Conservation (phyloP, 1,140 invertebrate genomes). For the Brachionus rotundiformis region DNA sequence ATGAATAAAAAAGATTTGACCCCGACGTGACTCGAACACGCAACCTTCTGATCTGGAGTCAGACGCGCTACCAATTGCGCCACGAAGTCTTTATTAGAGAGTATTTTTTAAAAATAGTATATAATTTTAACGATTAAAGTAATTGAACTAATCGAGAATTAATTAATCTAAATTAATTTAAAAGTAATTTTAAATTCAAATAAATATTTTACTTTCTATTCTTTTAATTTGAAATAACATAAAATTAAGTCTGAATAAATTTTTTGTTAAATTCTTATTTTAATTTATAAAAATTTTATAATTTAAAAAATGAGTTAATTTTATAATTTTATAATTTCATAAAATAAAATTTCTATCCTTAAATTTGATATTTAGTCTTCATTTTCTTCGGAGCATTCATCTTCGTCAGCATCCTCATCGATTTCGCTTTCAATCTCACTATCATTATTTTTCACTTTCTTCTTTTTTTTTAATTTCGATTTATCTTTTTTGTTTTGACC, state of each 20-base stretch:
- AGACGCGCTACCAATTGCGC: slow-evolving; percentile 53
- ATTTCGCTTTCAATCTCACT: slow-evolving; percentile 15
- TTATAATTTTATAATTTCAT: too few relatives aligned
- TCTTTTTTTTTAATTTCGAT: neutral
- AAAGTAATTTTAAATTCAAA: too few relatives aligned
- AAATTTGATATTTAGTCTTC: neutral
- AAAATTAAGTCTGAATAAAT: too few relatives aligned
- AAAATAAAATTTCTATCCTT: too few relatives aligned
- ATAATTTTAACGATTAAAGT: too few relatives aligned
- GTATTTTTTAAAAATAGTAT: neutral
- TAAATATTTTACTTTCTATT: too few relatives aligned
- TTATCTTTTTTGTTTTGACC: neutral
- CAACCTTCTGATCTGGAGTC: slow-evolving; percentile 53
- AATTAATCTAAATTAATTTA: too few relatives aligned
- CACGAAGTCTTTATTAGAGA: slow-evolving; percentile 28
- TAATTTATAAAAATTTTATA: too few relatives aligned
- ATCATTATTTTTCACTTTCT: neutral
- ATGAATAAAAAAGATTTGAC: slow-evolving; percentile 30
- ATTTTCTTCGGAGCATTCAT: neutral
- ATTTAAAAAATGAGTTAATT: too few relatives aligned
- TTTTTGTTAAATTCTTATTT: too few relatives aligned
- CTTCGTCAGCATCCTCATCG: neutral
- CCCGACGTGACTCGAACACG: slow-evolving; percentile 53
- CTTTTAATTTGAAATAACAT: too few relatives aligned
- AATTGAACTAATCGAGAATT: too few relatives aligned